These are phyloP conservation scores for Meliscaeva auricollis DNA, from an alignment of 2,888 invertebrate species.

Conservation along the genomic window DNA sequence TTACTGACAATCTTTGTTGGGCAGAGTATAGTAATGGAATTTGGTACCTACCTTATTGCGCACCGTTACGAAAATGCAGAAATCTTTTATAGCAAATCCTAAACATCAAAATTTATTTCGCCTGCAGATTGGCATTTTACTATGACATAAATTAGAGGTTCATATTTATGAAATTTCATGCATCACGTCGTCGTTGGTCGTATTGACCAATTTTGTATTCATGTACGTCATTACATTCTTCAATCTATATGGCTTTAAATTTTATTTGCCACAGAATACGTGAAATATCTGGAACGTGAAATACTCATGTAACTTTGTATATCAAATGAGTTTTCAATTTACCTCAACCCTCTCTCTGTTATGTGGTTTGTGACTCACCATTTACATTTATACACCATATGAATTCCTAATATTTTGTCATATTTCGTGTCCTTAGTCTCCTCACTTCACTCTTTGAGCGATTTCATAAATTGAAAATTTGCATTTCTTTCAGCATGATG, in stretches of 20 bases:
- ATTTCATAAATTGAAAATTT: conserved; percentile 46
- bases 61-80: no score
- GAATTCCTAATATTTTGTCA: conserved; percentile 47
- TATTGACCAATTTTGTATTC: conserved; percentile 13
- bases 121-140: no score
- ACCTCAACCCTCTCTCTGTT: not conserved
- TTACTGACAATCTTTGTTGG: no score
- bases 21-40: no score
- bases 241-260: conserved; percentile 16
- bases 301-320: conserved; percentile 6
- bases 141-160: not conserved
- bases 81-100: no score
- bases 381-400: conserved; percentile 3
- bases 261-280: conserved; percentile 21
- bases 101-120: no score
- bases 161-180: not conserved
- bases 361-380: not conserved
- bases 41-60: no score
- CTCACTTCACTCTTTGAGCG: not conserved
- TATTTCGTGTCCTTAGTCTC: no score
- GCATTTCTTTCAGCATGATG: not conserved
- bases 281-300: conserved; percentile 26
- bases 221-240: not conserved
- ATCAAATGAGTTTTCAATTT: conserved; percentile 29
- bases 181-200: not conserved